phyloP scores from a whole-genome alignment of 2,888 invertebrate species.

The Ennomos erosarius region DNA sequence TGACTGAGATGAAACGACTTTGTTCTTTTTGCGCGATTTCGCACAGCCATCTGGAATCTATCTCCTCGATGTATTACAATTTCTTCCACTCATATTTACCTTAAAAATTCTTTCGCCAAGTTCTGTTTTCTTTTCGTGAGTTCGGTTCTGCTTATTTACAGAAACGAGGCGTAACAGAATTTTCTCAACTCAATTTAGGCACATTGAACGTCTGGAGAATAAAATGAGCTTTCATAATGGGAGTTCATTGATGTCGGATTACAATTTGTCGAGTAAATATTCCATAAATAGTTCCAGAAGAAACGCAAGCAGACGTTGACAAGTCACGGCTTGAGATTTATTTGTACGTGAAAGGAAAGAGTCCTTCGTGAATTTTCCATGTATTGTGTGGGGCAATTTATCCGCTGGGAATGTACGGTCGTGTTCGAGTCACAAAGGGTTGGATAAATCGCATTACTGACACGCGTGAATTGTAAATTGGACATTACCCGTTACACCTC shows the following conservation, averaged over 20 bases:
- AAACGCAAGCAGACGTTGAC: conserved; percentile 20
- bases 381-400: conserved; percentile 66
- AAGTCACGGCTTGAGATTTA: conserved; percentile 36
- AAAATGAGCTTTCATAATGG: conserved; percentile 50
- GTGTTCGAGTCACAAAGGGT: conserved; percentile 76
- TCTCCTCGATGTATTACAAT: conserved; percentile 61
- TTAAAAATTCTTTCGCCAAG: conserved; percentile 52
- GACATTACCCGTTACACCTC: conserved; percentile 80
- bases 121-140: conserved; percentile 59
- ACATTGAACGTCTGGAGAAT: conserved; percentile 66
- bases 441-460: conserved; percentile 80
- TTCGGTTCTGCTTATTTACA: conserved; percentile 56
- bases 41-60: conserved; percentile 64
- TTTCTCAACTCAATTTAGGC: conserved; percentile 63
- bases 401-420: conserved; percentile 62
- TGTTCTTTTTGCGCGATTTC: conserved; percentile 54
- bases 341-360: conserved; percentile 46
- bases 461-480: conserved; percentile 84
- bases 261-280: conserved; percentile 28
- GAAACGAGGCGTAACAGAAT: conserved; percentile 63
- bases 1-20: conserved; percentile 54
- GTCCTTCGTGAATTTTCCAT: conserved; percentile 63
- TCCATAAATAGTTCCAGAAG: conserved; percentile 24
- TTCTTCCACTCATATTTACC: conserved; percentile 61
- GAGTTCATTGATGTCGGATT: conserved; percentile 38